These are phyloP conservation scores for Silurus aristotelis DNA, from an alignment of 2,797 vertebrate genomes.

Conservation along the genomic window DNA sequence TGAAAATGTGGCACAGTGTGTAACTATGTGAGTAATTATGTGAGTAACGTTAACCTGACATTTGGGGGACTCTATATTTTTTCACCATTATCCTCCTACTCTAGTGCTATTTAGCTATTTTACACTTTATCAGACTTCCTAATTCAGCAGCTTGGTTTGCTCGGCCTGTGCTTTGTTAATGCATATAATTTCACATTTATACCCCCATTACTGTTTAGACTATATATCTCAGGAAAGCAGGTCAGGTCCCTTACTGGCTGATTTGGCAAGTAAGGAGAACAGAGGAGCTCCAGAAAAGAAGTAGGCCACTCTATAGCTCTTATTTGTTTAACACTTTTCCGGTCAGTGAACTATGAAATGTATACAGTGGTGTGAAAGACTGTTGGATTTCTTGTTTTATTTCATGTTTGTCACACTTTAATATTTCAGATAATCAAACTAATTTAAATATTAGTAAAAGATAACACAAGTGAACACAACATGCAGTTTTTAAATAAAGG, in stretches of 20 bases:
- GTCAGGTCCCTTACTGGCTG: conserved; percentile 58
- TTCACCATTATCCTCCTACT: not conserved
- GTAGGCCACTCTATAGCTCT: conserved; percentile 67
- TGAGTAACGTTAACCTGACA: conserved; percentile 39
- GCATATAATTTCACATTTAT: conserved; percentile 35
- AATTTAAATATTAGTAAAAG: too few relatives aligned
- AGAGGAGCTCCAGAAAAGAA: conserved; percentile 63
- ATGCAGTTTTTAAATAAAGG: too few relatives aligned
- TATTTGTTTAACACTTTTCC: not conserved
- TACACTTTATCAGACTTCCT: not conserved
- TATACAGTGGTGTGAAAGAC: not conserved
- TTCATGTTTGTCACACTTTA: too few relatives aligned
- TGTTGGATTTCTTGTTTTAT: too few relatives aligned
- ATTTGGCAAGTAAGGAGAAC: conserved; percentile 43
- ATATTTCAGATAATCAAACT: too few relatives aligned
- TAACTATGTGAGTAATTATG: not conserved
- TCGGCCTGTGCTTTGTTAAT: conserved; percentile 44
- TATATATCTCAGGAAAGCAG: conserved; percentile 59
- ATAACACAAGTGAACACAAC: too few relatives aligned
- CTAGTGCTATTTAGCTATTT: not conserved
- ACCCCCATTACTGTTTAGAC: conserved; percentile 50
- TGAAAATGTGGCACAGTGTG: conserved; percentile 35
- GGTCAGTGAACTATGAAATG: not conserved
- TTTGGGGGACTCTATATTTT: conserved; percentile 9
- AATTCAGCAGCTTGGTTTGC: not conserved